Base-by-base conservation (phyloP, 2,888 invertebrate genomes). In the Xanthorhoe designata region DNA sequence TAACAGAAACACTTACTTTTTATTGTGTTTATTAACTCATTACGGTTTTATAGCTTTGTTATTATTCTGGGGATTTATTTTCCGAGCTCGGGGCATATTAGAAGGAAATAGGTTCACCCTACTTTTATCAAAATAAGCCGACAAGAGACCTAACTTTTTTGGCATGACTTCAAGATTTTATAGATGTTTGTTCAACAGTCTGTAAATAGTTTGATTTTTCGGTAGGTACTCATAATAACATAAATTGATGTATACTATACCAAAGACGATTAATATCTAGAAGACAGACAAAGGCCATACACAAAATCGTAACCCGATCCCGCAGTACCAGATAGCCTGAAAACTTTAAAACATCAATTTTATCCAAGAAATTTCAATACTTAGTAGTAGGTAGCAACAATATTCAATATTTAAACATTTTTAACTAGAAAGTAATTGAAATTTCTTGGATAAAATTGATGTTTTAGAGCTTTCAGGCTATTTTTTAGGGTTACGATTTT, bases 141-240 rank as follows among this genome's bases (percentile, higher is more conserved):
- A 62, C 15, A 56, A 60, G 32, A 69, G 55, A 66, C 52, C 64
- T 59, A 50, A 45, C 52, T 62, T 61, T 61, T 63, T 65, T 67
- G 69, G 71, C 71, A 69, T 61, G 42, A 17, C 52, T 65, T 69
- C 65, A 71, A 71, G 45, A 49, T 53, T 53, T 58, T 62, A 58
- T 53, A 29, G 45, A 24, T 64, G 62, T 62, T 62, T 64, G 63
- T 63, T 63, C 62, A 60, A 66, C 49, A 56, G 49, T 15, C 17
- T 61, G 60, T 61, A 53, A 49, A 60, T 60, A 60, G 55, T 60
- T 66, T 62, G 38, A 50, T 54, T 53, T 66, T 47, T 66, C 47
- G 10, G 51, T 61, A 35, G 24, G 57, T 42, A 5, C 38, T 13
- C 38, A 13, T 58, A 51, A 50, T 62, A 57, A 49, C 47, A 57